Conservation (phyloP, 2,888 invertebrate species). For the Clitarchus hookeri region DNA sequence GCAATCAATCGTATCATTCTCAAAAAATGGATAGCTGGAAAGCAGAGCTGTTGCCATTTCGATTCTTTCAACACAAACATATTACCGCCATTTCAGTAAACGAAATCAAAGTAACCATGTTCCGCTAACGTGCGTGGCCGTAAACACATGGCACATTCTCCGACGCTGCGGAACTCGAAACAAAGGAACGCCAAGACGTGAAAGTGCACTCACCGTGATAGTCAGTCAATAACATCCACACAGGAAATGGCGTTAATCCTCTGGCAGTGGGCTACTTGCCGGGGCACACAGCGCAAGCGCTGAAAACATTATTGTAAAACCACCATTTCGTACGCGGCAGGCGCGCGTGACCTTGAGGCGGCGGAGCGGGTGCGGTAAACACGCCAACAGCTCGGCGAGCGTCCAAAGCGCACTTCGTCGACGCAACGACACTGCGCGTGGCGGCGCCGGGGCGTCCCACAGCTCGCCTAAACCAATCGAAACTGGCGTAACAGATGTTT, state of each 20-base stretch:
- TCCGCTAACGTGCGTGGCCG: neutral
- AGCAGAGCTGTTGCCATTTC: no score
- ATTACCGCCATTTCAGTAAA: no score
- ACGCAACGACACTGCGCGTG: neutral
- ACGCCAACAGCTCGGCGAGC: neutral
- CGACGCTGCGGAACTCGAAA: neutral
- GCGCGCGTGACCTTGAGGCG: neutral
- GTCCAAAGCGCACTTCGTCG: neutral
- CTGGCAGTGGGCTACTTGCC: neutral
- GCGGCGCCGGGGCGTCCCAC: neutral
- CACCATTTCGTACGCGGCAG: neutral
- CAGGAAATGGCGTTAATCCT: neutral
- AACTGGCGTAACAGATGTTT: neutral
- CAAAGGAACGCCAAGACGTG: neutral
- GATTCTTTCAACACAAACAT: no score
- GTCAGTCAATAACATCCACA: slow-evolving; percentile 7
- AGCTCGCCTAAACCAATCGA: neutral
- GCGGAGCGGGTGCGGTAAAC: neutral
- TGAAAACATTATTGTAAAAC: slow-evolving; percentile 5
- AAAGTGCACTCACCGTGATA: neutral
- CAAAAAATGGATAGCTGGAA: no score
- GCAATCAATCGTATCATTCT: no score
- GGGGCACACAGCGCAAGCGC: neutral
- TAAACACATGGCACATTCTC: neutral
- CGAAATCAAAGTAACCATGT: no score